These are phyloP conservation scores for Bathynomus jamesi DNA, from an alignment of 1,140 invertebrate genomes.

Conservation along the genomic window DNA sequence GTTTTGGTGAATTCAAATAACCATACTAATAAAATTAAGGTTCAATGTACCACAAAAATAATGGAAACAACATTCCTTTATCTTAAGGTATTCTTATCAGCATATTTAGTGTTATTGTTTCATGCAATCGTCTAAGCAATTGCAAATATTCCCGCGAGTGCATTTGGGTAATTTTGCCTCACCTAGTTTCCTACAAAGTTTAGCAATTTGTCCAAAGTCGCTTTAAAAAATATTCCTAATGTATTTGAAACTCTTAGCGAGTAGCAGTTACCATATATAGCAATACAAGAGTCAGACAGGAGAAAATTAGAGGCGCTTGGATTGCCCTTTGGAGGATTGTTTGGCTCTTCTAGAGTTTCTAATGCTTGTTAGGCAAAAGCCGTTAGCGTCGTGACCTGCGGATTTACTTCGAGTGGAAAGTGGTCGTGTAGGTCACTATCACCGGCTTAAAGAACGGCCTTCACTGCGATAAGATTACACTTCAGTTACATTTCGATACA, in stretches of 20 bases:
- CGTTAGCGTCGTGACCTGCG: not conserved
- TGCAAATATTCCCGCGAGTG: not conserved
- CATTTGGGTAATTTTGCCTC: not conserved
- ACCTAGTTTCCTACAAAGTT: not conserved
- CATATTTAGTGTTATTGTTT: not conserved
- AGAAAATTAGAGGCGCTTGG: not conserved
- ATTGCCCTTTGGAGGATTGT: not conserved
- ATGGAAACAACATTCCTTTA: not conserved
- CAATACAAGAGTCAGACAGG: not conserved
- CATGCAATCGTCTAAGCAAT: not conserved
- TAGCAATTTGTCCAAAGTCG: not conserved
- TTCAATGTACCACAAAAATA: not conserved
- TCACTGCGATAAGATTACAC: not conserved
- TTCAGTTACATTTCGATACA: not conserved
- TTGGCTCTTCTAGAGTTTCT: not conserved
- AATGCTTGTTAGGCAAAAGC: not conserved
- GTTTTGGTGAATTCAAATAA: not conserved
- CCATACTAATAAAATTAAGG: not conserved
- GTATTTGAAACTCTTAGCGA: not conserved
- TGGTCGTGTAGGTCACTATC: not conserved
- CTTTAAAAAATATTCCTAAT: conserved; percentile 2
- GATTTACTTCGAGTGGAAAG: not conserved
- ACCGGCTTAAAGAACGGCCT: not conserved
- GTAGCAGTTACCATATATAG: not conserved
- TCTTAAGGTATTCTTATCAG: not conserved